phyloP scores from a whole-genome alignment of 2,797 vertebrate genomes.

The Sciurus vulgaris region DNA sequence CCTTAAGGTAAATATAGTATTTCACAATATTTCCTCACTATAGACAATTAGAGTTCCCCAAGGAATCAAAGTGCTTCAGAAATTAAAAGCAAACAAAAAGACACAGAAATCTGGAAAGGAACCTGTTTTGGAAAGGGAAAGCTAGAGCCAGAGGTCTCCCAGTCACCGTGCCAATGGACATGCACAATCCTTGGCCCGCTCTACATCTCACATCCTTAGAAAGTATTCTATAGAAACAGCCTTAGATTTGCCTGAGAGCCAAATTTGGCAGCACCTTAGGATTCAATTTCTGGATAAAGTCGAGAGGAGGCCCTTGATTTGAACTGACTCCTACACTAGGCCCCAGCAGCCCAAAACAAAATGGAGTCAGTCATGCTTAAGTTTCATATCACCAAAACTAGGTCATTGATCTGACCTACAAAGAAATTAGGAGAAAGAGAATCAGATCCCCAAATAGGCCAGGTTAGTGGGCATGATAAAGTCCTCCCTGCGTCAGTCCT shows the following conservation, averaged over 20 bases:
- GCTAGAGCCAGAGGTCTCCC: not conserved
- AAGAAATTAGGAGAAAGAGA: not conserved
- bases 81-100: not conserved
- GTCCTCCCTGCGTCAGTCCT: not conserved
- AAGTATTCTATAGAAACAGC: not conserved
- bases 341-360: no score
- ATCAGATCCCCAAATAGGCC: not conserved
- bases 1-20: not conserved
- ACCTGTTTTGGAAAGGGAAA: not conserved
- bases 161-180: not conserved
- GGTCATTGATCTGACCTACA: not conserved
- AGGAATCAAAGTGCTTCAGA: not conserved
- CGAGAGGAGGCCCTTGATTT: not conserved
- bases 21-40: not conserved
- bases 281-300: no score
- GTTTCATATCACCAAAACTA: not conserved
- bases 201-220: not conserved
- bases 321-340: not conserved
- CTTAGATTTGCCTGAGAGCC: not conserved
- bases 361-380: not conserved
- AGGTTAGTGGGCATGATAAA: not conserved
- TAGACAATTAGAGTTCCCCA: not conserved
- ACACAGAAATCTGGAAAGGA: not conserved
- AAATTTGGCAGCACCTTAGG: not conserved
- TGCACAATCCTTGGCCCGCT: not conserved